Conservation (phyloP, 1,140 invertebrate genomes). For the Psix sp. region DNA sequence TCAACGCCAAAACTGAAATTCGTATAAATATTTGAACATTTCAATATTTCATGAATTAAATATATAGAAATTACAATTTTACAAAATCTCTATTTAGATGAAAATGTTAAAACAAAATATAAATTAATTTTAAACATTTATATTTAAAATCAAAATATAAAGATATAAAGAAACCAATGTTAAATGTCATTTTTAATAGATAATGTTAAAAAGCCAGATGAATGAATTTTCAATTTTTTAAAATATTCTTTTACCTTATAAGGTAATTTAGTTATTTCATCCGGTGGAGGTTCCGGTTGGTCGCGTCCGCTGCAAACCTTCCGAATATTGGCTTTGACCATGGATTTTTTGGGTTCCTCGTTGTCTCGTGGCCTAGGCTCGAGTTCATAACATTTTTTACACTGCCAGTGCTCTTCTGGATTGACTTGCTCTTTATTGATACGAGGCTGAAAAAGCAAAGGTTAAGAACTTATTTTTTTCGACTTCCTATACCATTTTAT, state of each 20-base stretch:
- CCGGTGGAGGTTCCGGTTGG: slow-evolving; percentile 72
- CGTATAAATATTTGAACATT: no score
- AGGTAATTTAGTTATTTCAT: slow-evolving; percentile 76
- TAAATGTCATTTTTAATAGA: not conserved
- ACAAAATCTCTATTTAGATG: no score
- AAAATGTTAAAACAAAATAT: not conserved
- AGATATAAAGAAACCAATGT: no score
- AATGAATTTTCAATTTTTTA: no score
- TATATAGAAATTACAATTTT: no score
- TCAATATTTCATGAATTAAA: no score
- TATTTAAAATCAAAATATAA: not conserved
- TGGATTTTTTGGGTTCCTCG: slow-evolving; percentile 74
- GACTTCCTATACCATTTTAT: no score
- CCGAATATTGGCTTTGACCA: slow-evolving; percentile 76
- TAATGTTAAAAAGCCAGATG: no score
- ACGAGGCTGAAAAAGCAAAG: slow-evolving; percentile 68
- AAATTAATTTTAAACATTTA: not conserved
- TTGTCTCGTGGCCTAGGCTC: slow-evolving; percentile 70
- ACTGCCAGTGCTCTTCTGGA: slow-evolving; percentile 79
- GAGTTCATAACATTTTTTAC: slow-evolving; percentile 79
- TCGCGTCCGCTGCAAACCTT: slow-evolving; percentile 76
- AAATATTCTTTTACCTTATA: slow-evolving; percentile 80
- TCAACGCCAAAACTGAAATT: no score
- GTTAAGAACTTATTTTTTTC: no score
- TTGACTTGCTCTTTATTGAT: slow-evolving; percentile 73